Evolutionary conservation across 2,888 invertebrate species (phyloP), one percentile per base, ranked within the genome.

Genomic region (Melanargia galathea): DNA sequence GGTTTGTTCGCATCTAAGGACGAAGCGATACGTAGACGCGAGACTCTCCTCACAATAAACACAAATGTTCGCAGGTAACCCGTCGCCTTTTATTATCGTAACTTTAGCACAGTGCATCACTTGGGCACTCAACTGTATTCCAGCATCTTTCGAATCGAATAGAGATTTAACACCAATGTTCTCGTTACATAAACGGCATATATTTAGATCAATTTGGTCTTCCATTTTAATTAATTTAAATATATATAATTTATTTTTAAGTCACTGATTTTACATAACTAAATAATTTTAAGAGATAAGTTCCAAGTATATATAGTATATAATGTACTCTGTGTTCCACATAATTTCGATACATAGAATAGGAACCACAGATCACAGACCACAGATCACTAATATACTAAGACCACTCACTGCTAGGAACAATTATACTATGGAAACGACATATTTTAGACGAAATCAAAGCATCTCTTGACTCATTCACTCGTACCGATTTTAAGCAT

Each of bases 151-250:
- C 35, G n/a, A 3, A n/a, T 70, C 65, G 67, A 80, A 88, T 66
- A 88, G 80, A 58, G 75, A 70, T 6, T 64, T 64, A 49, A 62
- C 71, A 6, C 81, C 86, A 64, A 76, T 71, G 58, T 74, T 78
- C 43, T 74, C 71, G 65, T 79, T 82, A 66, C 87, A 88, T 51
- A 86, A 54, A 38, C 88, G 79, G 68, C 87, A 89, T 43, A 77
- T 30, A 66, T 74, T 78, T 18, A 58, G 61, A 70, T 79, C 73
- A 83, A 86, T 84, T 52, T 60, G 63, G 33, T 16, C 52, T 26
- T 8, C 26, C 16, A 4, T 49, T 13, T 16, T 16, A 10, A 30
- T 10, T 8, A 11, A 11, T 22, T 20, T 13, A 46, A 3, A 5
- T 7, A 4, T 0, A 11, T 40, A 30, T 30, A 30, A 30, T 30